Base-by-base conservation (phyloP, 37 sponge, comb jelly and placozoan genomes). In the Spongilla lacustris region DNA sequence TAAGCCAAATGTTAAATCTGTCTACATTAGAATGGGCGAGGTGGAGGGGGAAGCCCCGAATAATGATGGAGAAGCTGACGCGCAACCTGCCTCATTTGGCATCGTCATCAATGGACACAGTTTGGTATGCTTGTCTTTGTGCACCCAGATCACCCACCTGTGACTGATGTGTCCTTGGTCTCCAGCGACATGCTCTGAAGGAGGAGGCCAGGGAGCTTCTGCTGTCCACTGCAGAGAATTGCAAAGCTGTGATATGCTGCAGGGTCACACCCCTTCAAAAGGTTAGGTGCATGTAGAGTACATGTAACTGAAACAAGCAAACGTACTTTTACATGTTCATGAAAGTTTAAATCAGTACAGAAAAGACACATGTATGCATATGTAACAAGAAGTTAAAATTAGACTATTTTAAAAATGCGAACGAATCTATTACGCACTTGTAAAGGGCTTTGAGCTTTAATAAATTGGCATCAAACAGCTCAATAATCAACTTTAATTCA, bases 201-300 rank as follows among this genome's bases (percentile, higher is more conserved):
- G 58, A 58, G 4, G 88, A 90, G 21, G n/a, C 91, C 68, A 83
- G 94, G 27, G 8, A 76, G 68, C 30, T 68, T 0, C 88, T 98
- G 21, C 85, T 97, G 71, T 78, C 95, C 19, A 92, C 93, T n/a
- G 96, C 99, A 66, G 41, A 87, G 36, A 66, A 68, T 14, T 98
- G 99, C 58, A 78, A 81, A 35, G 97, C 99, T 69, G 97, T 98
- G 58, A 93, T 98, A 70, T 98, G 99, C 85, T 97, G 99, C 71
- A 73, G 99, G 30, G 99, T 98, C 21, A 98, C 99, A 4, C 99
- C 99, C 35, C 86, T 97, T 24, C 99, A 98, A 92, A 98, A 98
- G 86, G 96, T 95, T 69, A 12, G n/a, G n/a, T n/a, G n/a, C n/a
- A n/a, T n/a, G n/a, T n/a, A n/a, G n/a, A n/a, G n/a, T n/a, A n/a